phyloP scores from a whole-genome alignment of 1,140 invertebrate genomes.

The Linepithema humile region DNA sequence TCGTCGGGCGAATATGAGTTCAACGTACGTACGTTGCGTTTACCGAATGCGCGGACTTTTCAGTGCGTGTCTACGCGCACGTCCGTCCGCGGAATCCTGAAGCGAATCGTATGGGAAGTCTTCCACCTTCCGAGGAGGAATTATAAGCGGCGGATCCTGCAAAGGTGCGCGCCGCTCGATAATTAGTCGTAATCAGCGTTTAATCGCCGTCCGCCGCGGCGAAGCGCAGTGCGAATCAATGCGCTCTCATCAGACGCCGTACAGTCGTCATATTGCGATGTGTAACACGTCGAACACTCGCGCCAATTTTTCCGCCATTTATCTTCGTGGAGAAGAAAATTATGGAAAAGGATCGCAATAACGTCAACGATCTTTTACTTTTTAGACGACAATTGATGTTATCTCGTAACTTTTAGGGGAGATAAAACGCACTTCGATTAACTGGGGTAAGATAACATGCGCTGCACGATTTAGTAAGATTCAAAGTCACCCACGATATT shows the following conservation, averaged over 20 bases:
- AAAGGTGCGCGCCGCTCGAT: conserved; percentile 50
- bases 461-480: neutral
- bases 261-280: conserved; percentile 3
- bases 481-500: conserved; percentile 3
- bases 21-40: conserved; percentile 62
- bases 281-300: neutral
- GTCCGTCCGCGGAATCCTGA: conserved; percentile 60
- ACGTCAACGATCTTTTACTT: neutral
- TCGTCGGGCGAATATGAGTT: conserved; percentile 42
- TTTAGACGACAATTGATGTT: neutral
- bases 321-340: neutral
- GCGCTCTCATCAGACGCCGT: conserved; percentile 58
- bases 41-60: conserved; percentile 59
- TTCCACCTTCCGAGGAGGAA: conserved; percentile 48
- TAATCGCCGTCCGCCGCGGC: conserved; percentile 55
- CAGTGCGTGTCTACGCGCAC: conserved; percentile 64
- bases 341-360: neutral
- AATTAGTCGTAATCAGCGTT: conserved; percentile 66
- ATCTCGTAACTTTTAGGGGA: neutral
- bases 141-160: conserved; percentile 23
- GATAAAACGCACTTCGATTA: neutral
- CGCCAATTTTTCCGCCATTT: neutral
- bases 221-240: conserved; percentile 61
- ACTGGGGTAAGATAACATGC: conserved; percentile 31
- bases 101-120: conserved; percentile 49